Evolutionary conservation across 2,797 vertebrate genomes (phyloP).

Genomic region (Anguilla anguilla): DNA sequence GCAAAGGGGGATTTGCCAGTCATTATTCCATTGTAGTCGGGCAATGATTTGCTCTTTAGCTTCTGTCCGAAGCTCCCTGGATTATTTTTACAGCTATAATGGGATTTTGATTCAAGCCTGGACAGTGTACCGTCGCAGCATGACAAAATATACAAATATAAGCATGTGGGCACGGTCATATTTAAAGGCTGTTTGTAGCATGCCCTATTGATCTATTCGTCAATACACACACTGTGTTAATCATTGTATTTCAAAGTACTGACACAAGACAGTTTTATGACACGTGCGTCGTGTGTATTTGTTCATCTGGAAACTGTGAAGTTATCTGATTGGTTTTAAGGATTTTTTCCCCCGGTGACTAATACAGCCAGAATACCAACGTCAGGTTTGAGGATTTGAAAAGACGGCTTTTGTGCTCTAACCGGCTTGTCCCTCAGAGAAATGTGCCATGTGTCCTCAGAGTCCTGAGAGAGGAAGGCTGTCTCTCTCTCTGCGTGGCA

Average conservation of each 20-base stretch:
- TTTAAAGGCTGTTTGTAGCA: neutral
- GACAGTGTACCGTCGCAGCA: neutral
- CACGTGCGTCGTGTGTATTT: neutral
- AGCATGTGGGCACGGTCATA: neutral
- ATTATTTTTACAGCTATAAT: conserved; percentile 37
- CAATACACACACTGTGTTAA: neutral
- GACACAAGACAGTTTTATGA: neutral
- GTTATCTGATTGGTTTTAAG: neutral
- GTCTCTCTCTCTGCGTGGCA: neutral
- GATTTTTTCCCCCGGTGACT: neutral
- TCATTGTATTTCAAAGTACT: neutral
- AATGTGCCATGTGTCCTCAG: neutral
- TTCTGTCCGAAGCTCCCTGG: conserved; percentile 28
- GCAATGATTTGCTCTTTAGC: conserved; percentile 39
- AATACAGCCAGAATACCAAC: neutral
- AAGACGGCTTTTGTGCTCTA: conserved; percentile 3
- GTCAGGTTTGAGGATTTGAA: neutral
- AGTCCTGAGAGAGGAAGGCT: neutral
- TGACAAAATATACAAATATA: neutral
- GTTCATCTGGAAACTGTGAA: neutral
- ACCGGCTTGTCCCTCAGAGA: conserved; percentile 5
- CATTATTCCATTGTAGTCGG: conserved; percentile 30
- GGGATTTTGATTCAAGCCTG: conserved; percentile 34
- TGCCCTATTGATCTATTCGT: neutral
- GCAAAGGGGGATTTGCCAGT: conserved; percentile 38